Evolutionary conservation across 2,113 vertebrate genomes (phyloP).

Genomic region (Plecotus auritus): DNA sequence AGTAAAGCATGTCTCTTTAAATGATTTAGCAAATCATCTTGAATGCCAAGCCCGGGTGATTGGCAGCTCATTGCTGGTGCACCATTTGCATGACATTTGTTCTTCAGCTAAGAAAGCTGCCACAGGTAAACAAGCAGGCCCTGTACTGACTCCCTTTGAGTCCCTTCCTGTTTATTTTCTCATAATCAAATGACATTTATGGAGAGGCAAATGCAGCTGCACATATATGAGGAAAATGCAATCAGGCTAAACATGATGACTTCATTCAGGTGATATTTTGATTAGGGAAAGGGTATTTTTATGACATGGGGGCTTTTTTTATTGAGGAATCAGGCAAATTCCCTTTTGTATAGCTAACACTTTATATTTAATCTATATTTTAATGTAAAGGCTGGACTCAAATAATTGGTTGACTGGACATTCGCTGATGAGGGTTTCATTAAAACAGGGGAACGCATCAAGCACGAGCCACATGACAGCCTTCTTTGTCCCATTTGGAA

Average conservation of each 20-base stretch:
- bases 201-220: conserved; percentile 88
- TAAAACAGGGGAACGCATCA: background rate
- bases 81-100: conserved; percentile 99
- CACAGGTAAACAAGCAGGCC: conserved; percentile 97
- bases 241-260: conserved; percentile 89
- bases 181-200: conserved; percentile 99
- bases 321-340: conserved; percentile 78
- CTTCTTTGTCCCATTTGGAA: conserved; percentile 49
- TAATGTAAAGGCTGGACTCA: conserved; percentile 69
- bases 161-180: conserved; percentile 93
- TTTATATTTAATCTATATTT: conserved; percentile 71
- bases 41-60: conserved; percentile 95
- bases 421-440: conserved; percentile 52
- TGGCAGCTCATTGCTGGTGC: conserved; percentile 95
- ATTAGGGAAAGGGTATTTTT: conserved; percentile 85
- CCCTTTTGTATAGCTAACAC: conserved; percentile 70
- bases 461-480: conserved; percentile 15
- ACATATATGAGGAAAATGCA: conserved; percentile 88
- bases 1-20: conserved; percentile 98
- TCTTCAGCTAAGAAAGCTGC: conserved; percentile 93
- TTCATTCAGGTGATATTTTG: conserved; percentile 89
- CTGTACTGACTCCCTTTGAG: conserved; percentile 88
- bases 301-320: conserved; percentile 77
- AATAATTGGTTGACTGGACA: conserved; percentile 63
- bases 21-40: conserved; percentile 95